phyloP scores from a whole-genome alignment of 30 jellyfish, hydroid and myxozoan species.

The Aurelia sp. region DNA sequence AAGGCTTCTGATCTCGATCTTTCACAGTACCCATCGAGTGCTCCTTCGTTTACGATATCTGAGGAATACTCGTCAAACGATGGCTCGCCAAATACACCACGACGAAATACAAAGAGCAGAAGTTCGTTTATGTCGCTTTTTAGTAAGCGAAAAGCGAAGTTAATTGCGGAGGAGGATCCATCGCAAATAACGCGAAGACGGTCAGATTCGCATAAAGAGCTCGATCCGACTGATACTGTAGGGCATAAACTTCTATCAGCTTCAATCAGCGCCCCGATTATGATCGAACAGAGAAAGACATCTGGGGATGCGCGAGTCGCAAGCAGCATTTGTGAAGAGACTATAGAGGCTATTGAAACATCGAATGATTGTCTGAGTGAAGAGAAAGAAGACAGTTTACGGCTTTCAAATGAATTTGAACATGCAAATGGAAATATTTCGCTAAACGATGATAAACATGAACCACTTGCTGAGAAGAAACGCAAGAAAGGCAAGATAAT shows the following conservation, averaged over 20 bases:
- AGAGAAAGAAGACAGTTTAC: not conserved
- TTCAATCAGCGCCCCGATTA: conserved; percentile 51
- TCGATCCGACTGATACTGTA: conserved; percentile 4
- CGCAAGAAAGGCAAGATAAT: conserved; percentile 72
- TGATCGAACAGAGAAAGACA: conserved; percentile 38
- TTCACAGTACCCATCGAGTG: not conserved
- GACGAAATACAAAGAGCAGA: conserved; percentile 34
- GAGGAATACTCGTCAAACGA: conserved; percentile 23
- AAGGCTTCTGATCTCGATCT: conserved; percentile 48
- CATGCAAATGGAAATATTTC: conserved; percentile 15
- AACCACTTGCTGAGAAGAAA: conserved; percentile 25
- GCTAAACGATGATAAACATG: not conserved
- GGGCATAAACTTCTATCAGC: conserved; percentile 15
- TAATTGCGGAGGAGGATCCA: conserved; percentile 28
- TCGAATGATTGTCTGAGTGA: not conserved
- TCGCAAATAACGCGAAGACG: conserved; percentile 39
- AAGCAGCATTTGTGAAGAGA: conserved; percentile 53
- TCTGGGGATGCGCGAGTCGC: conserved; percentile 41
- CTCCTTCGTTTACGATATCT: conserved; percentile 30
- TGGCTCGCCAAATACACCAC: conserved; percentile 14
- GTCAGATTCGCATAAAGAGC: conserved; percentile 42
- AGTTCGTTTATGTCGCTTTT: conserved; percentile 56
- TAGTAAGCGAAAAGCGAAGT: conserved; percentile 48
- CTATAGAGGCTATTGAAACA: not conserved
- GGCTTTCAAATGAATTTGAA: not conserved